Evolutionary conservation across 2,113 vertebrate species (phyloP).

Genomic region (Callospermophilus lateralis): DNA sequence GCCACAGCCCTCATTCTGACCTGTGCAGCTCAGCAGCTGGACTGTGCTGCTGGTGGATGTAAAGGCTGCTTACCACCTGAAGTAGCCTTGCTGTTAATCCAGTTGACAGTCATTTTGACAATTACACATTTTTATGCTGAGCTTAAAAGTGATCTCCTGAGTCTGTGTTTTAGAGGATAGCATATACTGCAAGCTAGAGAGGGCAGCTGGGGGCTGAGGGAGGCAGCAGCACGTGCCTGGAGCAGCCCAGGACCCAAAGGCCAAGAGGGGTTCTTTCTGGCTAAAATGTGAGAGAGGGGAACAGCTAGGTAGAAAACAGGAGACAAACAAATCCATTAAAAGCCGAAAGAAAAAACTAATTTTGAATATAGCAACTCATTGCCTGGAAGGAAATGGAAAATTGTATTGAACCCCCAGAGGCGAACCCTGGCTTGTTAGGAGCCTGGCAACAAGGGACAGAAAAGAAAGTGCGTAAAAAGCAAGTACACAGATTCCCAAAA

Average conservation of each 20-base stretch:
- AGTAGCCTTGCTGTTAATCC: background rate
- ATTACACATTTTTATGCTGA: no score
- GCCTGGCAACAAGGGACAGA: background rate
- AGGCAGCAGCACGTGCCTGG: accelerated
- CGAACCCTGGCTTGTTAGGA: no score
- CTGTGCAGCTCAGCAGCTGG: background rate
- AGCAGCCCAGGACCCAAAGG: background rate
- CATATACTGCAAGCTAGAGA: background rate
- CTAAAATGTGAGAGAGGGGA: background rate
- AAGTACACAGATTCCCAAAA: background rate
- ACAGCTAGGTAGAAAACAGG: background rate
- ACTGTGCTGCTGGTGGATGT: background rate
- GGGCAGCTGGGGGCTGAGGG: background rate
- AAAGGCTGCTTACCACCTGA: background rate
- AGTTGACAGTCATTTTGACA: background rate
- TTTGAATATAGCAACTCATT: background rate
- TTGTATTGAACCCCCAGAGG: background rate
- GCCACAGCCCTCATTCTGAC: background rate
- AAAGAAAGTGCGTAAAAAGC: background rate
- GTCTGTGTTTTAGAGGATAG: background rate
- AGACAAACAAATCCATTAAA: background rate
- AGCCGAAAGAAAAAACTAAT: background rate
- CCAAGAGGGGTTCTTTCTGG: background rate
- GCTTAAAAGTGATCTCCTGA: no score
- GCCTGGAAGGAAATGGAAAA: background rate